Evolutionary conservation across 2,113 vertebrate species (phyloP).

Genomic region (Nymphicus hollandicus): DNA sequence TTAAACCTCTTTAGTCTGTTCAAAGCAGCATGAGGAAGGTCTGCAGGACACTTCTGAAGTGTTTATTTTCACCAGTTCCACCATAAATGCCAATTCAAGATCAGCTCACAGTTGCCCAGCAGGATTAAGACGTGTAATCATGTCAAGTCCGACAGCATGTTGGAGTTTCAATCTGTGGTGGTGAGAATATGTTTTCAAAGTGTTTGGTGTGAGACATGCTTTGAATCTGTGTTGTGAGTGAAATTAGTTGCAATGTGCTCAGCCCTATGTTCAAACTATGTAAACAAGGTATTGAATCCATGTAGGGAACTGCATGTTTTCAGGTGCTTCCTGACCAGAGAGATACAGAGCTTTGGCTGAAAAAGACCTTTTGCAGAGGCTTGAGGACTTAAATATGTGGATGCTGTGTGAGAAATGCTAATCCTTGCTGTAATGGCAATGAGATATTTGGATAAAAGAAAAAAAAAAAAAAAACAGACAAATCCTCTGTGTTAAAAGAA

Average conservation of each 20-base stretch:
- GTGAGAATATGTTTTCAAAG: not conserved
- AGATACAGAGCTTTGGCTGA: not conserved
- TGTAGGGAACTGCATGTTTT: not conserved
- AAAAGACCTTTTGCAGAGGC: not conserved
- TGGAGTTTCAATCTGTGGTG: not conserved
- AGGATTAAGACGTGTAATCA: not conserved
- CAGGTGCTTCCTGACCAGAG: not conserved
- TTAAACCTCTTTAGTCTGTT: not conserved
- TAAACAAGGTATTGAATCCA: not conserved
- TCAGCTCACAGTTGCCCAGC: not conserved
- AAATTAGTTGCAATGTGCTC: not conserved
- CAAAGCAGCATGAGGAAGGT: not conserved
- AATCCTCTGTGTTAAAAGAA: not conserved
- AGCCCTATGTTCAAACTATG: not conserved
- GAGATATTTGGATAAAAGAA: not conserved
- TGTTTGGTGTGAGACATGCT: not conserved
- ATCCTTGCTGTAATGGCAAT: not conserved
- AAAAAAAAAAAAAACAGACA: not conserved
- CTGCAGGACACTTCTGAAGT: not conserved
- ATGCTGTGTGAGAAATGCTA: not conserved
- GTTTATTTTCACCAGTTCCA: not conserved
- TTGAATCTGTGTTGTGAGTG: not conserved
- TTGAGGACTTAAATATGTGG: not conserved
- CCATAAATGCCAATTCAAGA: not conserved
- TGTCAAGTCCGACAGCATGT: accelerated